phyloP scores from a whole-genome alignment of 2,797 vertebrate genomes.

The Aeoliscus strigatus region DNA sequence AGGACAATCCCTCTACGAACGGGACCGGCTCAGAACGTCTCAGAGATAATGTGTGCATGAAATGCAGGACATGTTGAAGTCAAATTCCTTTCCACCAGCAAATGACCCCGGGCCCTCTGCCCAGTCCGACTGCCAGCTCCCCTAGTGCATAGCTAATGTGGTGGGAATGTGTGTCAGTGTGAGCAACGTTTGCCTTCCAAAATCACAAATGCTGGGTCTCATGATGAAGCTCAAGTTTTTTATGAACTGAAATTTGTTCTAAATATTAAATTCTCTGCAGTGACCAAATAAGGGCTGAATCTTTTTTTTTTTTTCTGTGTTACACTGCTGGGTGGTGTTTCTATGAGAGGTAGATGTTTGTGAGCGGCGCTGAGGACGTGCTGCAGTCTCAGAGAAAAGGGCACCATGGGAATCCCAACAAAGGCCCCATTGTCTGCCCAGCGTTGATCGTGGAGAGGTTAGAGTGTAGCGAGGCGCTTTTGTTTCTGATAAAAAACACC shows the following conservation, averaged over 20 bases:
- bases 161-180: conserved; percentile 58
- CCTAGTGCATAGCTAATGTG: conserved; percentile 54
- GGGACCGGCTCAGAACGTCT: conserved; percentile 34
- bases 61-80: conserved; percentile 49
- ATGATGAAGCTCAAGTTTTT: conserved; percentile 50
- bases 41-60: conserved; percentile 55
- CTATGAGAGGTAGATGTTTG: conserved; percentile 17
- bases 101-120: conserved; percentile 62
- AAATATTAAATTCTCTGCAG: conserved; percentile 9
- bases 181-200: conserved; percentile 21
- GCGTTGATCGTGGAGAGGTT: conserved; percentile 28
- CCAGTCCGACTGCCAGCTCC: conserved; percentile 48
- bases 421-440: conserved; percentile 62
- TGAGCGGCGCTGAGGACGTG: conserved; percentile 27
- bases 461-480: conserved; percentile 37
- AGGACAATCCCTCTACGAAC: conserved; percentile 3
- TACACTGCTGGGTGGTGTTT: conserved; percentile 14
- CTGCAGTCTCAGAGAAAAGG: conserved; percentile 26
- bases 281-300: conserved; percentile 38
- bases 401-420: conserved; percentile 57
- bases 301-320: conserved; percentile 14
- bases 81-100: conserved; percentile 75
- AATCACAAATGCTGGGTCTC: conserved; percentile 30
- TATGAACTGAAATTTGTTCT: conserved; percentile 39
- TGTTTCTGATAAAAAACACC: conserved; percentile 47